Evolutionary conservation across 1,140 invertebrate genomes (phyloP), one percentile per base, ranked within the genome.

Genomic region (Planococcus citri): DNA sequence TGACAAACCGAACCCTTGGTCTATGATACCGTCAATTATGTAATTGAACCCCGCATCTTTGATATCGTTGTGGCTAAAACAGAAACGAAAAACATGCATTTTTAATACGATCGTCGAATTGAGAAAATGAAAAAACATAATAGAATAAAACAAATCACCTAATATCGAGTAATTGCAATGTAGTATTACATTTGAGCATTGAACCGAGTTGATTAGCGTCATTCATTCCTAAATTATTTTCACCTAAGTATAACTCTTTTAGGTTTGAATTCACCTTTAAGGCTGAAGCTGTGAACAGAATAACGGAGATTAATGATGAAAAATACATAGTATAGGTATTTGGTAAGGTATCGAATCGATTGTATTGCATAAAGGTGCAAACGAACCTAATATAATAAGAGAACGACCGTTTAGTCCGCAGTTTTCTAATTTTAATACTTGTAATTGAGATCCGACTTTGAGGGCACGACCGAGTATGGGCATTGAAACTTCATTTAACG

Each of bases 171-270:
- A 93, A 78, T 75, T 91, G 86, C 72, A 95, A 79, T 61, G 83
- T 83, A 68, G 81, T 81, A 78, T 91, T 91, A 72, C 82, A 79
- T 71, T 83, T 81, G 68, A 91, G 79, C 73, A 91, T 79, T 57
- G 84, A 83, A 57, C 85, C 88, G 38, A 95, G 79, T 72, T 92
- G 89, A 73, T 85, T 82, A 17, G 89, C 91, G 82, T 95, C 92
- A 70, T 82, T 80, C 27, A 84, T 79, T 72, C 84, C 82, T 70
- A 95, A 80, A 73, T 86, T 82, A 76, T 94, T 94, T 76, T 94
- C 90, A 68, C 88, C 89, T 72, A 95, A 79, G 74, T 91, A 88
- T 67, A 95, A 80, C 79, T 94, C 91, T 64, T 86, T 84, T 68
- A 95, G 79, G 51, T 83, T 85, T 51, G 84, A 86, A 79, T 94